A percentile compares a stretch with the other conserved stretches of the same genome.
phyloP scores from a whole-genome alignment of 2,888 invertebrate genomes.

The Rutpela maculata region DNA sequence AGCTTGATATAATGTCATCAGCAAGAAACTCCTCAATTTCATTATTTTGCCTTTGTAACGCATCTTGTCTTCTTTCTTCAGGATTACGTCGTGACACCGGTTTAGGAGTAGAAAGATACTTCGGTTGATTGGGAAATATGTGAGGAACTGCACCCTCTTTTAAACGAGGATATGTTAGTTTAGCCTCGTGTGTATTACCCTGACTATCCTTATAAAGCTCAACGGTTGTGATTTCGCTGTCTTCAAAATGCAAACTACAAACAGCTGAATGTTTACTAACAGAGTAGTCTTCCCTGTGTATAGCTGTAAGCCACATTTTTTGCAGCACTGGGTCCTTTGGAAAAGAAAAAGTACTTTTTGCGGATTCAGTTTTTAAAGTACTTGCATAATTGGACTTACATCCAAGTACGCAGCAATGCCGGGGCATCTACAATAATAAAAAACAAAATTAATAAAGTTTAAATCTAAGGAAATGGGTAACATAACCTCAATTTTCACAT shows the following conservation, averaged over 20 bases:
- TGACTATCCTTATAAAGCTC: not conserved
- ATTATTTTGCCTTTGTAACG: too few relatives aligned
- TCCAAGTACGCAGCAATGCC: not conserved
- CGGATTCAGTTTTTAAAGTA: slow-evolving; percentile 10
- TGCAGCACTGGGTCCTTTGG: not conserved
- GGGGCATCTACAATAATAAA: slow-evolving; percentile 7
- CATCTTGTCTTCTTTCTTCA: too few relatives aligned
- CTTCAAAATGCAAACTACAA: not conserved
- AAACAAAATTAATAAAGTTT: slow-evolving; percentile 2
- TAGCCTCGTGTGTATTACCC: slow-evolving; percentile 10
- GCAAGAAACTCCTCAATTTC: too few relatives aligned
- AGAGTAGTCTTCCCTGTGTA: too few relatives aligned
- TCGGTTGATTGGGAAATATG: too few relatives aligned
- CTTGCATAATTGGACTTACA: slow-evolving; percentile 3
- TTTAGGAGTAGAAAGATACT: too few relatives aligned
- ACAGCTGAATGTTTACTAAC: slow-evolving; percentile 8
- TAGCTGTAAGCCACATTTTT: slow-evolving; percentile 17
- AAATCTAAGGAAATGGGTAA: too few relatives aligned
- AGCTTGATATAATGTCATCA: too few relatives aligned
- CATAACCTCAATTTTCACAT: too few relatives aligned
- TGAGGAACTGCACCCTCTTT: not conserved
- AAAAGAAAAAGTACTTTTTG: slow-evolving; percentile 11
- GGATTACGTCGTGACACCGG: too few relatives aligned
- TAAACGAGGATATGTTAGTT: not conserved
- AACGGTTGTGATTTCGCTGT: not conserved